Conservation (phyloP, 2,113 vertebrate genomes). For the Amazona vittata region DNA sequence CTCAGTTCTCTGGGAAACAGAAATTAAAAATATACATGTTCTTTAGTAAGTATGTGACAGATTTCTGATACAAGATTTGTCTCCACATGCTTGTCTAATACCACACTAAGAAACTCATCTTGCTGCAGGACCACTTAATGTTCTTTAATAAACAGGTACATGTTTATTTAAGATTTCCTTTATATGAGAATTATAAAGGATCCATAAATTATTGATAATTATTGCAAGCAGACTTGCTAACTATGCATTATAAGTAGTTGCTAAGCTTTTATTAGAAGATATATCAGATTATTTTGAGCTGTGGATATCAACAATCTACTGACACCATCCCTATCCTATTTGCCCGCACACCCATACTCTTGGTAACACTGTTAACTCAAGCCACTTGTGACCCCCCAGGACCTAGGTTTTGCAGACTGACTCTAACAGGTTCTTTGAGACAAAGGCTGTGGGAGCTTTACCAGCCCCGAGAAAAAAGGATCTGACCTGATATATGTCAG, state of each 20-base stretch:
- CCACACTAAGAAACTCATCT: not conserved
- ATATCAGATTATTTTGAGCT: not conserved
- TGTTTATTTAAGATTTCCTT: not conserved
- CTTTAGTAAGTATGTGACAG: not conserved
- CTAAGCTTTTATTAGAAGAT: not conserved
- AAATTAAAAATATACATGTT: fast-evolving
- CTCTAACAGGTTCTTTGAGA: not conserved
- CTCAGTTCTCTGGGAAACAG: not conserved
- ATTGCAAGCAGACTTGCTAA: not conserved
- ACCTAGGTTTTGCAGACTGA: not conserved
- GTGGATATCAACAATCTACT: not conserved
- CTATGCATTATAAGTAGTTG: not conserved
- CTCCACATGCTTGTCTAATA: not conserved
- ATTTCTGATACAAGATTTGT: not conserved
- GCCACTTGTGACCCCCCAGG: not conserved
- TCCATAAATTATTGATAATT: not conserved
- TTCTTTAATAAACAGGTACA: not conserved
- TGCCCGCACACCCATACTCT: not conserved
- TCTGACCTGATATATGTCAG: not conserved
- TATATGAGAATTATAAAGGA: not conserved
- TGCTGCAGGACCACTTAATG: not conserved
- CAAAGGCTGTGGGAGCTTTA: not conserved
- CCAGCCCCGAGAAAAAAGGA: not conserved
- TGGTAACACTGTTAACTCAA: not conserved
- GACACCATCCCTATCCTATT: not conserved